Evolutionary conservation across 23 tunicate species (phyloP), one percentile per base, ranked within the genome.

Genomic region (Corella eumyota): DNA sequence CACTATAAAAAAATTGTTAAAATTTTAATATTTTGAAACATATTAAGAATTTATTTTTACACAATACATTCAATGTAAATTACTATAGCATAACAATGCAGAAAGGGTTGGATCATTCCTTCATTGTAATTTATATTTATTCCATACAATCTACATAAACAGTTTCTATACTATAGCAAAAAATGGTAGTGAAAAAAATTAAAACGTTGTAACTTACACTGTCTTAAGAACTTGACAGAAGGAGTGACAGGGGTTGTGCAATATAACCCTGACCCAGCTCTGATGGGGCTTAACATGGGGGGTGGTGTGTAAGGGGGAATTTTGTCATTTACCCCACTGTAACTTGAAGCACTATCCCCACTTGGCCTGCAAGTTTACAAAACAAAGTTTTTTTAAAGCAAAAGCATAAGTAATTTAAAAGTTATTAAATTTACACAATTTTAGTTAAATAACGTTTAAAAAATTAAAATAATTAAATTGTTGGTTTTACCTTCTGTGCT

Each of bases 241-340:
- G 95, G 85, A 11, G 95, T 85, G 27, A 56, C 67, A 5, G 95
- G 95, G n/a, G 95, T 85, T 2, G 73, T 85, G 50, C 79, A 77
- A 64, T 71, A 85, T 32, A 85, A 45, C 25, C 95, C 95, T 6
- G 95, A 70, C 17, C 95, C 95, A 4, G 81, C 72, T 58, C 95
- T 53, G 6, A 70, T 51, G 25, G 95, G 95, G 38, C 95, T 85
- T 36, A 85, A 56, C 95, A 85, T 85, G 15, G 95, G 95, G 13
- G 95, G 95, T 15, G 95, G 95, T 20, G 95, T 85, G 58, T 85
- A 85, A 11, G 95, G 95, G 25, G 95, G 95, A 32, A 85, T 85
- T 47, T 85, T 85, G 26, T 85, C 95, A 56, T 70, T 70, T 17
- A 65, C 72, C 23, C 70, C 75, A 50, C 32, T 51, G 31, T 25